Percentiles rank a stretch among this genome's conserved stretches.
Conservation (phyloP, 2,888 invertebrate species). For the Orthosia incerta region DNA sequence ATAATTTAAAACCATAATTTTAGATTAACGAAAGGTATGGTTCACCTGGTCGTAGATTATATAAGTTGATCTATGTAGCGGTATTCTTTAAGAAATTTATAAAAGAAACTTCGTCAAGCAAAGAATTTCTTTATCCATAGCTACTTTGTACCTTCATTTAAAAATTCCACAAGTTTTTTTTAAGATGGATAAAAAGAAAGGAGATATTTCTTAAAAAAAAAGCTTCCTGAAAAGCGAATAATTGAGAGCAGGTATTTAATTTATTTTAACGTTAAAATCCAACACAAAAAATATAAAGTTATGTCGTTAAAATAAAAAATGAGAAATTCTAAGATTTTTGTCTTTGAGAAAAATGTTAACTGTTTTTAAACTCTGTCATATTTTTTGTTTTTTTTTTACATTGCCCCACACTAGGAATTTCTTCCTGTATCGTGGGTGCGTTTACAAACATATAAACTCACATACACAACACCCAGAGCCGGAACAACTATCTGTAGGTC, state of each 20-base stretch:
- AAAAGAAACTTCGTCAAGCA: conserved; percentile 31
- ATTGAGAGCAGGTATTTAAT: conserved; percentile 28
- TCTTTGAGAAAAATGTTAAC: neutral
- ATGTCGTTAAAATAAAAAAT: conserved; percentile 11
- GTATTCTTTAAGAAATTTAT: conserved; percentile 32
- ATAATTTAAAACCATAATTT: conserved; percentile 18
- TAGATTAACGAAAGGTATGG: conserved; percentile 20
- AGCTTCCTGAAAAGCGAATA: conserved; percentile 13
- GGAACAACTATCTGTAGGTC: no score
- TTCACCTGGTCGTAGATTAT: conserved; percentile 19
- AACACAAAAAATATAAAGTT: conserved; percentile 11
- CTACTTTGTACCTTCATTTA: conserved; percentile 44
- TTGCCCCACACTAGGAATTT: no score
- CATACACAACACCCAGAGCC: no score
- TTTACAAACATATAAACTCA: no score
- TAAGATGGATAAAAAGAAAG: conserved; percentile 42
- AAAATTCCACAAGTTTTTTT: conserved; percentile 58
- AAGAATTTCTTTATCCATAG: conserved; percentile 39
- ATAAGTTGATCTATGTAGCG: conserved; percentile 34
- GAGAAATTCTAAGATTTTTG: neutral
- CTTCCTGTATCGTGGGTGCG: no score
- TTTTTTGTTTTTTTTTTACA: no score
- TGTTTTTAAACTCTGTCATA: neutral
- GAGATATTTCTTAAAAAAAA: conserved; percentile 32
- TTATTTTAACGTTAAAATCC: conserved; percentile 23